A percentile compares a stretch with the other conserved stretches of the same genome.
Conservation (phyloP, 2,113 vertebrate species). For the Sebastes fasciatus region DNA sequence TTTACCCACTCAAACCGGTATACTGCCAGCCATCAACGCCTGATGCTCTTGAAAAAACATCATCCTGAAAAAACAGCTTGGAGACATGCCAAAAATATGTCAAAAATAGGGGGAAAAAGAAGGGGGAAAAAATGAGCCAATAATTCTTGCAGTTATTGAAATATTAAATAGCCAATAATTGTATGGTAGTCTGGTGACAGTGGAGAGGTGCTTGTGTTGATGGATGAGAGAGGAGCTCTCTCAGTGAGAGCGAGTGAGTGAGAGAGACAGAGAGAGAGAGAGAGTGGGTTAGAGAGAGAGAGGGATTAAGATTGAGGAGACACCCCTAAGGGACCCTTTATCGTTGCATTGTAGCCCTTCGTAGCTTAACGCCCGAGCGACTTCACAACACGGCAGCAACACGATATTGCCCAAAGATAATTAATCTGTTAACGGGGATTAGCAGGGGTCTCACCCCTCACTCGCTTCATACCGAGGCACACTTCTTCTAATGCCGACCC, state of each 20-base stretch:
- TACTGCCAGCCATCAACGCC: conserved; percentile 61
- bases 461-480: conserved; percentile 32
- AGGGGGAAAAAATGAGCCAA: background rate
- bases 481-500: conserved; percentile 48
- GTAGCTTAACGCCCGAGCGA: conserved; percentile 54
- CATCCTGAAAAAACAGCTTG: conserved; percentile 75
- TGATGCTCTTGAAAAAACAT: conserved; percentile 78
- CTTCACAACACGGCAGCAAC: conserved; percentile 65
- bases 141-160: conserved; percentile 53
- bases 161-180: conserved; percentile 74
- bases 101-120: conserved; percentile 33
- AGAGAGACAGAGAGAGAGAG: conserved; percentile 49
- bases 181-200: conserved; percentile 75
- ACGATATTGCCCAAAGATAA: conserved; percentile 75
- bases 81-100: conserved; percentile 61
- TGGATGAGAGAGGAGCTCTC: conserved; percentile 75
- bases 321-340: conserved; percentile 79
- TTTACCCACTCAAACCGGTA: conserved; percentile 77
- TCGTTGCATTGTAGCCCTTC: conserved; percentile 68
- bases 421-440: conserved; percentile 76
- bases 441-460: conserved; percentile 53
- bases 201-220: conserved; percentile 81
- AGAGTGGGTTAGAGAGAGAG: conserved; percentile 37
- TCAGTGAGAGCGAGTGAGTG: conserved; percentile 66
- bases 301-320: conserved; percentile 81